Percentiles rank a stretch among this genome's conserved stretches.
Conservation (phyloP, 1,140 invertebrate genomes). For the Zaprionus ghesquierei region DNA sequence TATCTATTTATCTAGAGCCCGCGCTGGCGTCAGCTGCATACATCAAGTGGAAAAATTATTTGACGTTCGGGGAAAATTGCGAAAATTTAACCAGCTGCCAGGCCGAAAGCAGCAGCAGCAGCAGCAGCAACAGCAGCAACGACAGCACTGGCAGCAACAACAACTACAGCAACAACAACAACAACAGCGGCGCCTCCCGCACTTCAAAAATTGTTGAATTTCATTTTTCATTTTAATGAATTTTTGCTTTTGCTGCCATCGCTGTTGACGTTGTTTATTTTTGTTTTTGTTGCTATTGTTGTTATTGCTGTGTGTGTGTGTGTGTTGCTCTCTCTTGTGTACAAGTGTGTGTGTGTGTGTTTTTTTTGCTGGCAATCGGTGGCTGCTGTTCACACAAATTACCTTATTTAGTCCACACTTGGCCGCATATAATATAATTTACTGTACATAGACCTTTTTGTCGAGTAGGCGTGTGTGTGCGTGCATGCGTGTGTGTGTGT, state of each 20-base stretch:
- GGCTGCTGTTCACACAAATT: slow-evolving; percentile 71
- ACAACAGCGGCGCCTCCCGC: slow-evolving; percentile 16
- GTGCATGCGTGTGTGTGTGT: background rate
- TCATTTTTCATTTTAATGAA: slow-evolving; percentile 82
- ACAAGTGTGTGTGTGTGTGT: slow-evolving; percentile 14
- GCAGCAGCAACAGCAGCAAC: background rate
- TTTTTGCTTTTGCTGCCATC: slow-evolving; percentile 56
- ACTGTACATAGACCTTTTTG: slow-evolving; percentile 77
- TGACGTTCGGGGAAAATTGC: slow-evolving; percentile 51
- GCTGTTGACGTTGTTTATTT: slow-evolving; percentile 31
- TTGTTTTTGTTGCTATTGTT: slow-evolving; percentile 46
- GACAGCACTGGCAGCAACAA: background rate
- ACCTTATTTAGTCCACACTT: slow-evolving; percentile 79
- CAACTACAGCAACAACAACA: background rate
- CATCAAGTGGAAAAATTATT: slow-evolving; percentile 64
- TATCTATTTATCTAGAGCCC: slow-evolving; percentile 23
- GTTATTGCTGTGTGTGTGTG: background rate
- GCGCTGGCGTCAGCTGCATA: slow-evolving; percentile 40
- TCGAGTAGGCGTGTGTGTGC: background rate
- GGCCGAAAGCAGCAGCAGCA: background rate
- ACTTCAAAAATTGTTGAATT: slow-evolving; percentile 76
- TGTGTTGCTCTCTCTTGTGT: slow-evolving; percentile 26
- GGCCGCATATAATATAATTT: slow-evolving; percentile 79
- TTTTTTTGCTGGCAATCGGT: slow-evolving; percentile 47
- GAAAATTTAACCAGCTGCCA: slow-evolving; percentile 40